A percentile compares a stretch with the other conserved stretches of the same genome.
Conservation (phyloP, 2,888 invertebrate species). For the Chrysomela aeneicollis region DNA sequence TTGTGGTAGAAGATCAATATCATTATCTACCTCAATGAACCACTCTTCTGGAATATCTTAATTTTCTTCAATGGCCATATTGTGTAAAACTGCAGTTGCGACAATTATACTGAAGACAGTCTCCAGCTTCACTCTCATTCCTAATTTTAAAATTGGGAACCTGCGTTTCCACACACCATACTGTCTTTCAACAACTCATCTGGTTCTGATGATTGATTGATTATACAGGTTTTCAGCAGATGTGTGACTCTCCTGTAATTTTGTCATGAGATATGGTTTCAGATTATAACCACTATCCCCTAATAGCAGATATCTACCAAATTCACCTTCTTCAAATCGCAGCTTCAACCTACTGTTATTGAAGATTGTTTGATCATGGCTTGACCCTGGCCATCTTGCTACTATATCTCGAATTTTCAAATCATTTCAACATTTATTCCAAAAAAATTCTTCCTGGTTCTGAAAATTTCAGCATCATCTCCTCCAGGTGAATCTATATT, state of each 20-base stretch:
- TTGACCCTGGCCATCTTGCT: constrained; percentile 48
- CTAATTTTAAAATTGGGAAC: constrained; percentile 13
- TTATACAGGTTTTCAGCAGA: constrained; percentile 19
- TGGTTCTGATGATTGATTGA: constrained; percentile 11
- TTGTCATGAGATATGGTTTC: constrained; percentile 15
- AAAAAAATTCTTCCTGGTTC: constrained; percentile 47
- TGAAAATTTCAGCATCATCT: constrained; percentile 42
- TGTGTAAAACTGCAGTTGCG: constrained; percentile 16
- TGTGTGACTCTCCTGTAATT: constrained; percentile 14
- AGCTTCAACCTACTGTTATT: constrained; percentile 30
- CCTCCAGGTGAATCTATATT: too few species aligned
- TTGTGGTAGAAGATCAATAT: constrained; percentile 2
- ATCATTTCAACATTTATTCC: constrained; percentile 49
- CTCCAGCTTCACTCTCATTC: constrained; percentile 13
- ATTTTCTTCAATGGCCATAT: constrained; percentile 14
- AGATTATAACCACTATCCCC: constrained; percentile 20
- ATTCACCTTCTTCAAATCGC: constrained; percentile 16
- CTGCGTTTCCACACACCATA: constrained; percentile 12
- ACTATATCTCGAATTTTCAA: constrained; percentile 14
- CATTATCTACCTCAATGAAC: constrained; percentile 14
- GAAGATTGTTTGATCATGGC: constrained; percentile 52
- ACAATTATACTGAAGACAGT: constrained; percentile 6
- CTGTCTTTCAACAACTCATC: constrained; percentile 13
- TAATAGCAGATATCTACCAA: constrained; percentile 9
- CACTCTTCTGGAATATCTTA: constrained; percentile 15